Evolutionary conservation across 2,888 invertebrate species (phyloP).

Genomic region (Leucozona laternaria): DNA sequence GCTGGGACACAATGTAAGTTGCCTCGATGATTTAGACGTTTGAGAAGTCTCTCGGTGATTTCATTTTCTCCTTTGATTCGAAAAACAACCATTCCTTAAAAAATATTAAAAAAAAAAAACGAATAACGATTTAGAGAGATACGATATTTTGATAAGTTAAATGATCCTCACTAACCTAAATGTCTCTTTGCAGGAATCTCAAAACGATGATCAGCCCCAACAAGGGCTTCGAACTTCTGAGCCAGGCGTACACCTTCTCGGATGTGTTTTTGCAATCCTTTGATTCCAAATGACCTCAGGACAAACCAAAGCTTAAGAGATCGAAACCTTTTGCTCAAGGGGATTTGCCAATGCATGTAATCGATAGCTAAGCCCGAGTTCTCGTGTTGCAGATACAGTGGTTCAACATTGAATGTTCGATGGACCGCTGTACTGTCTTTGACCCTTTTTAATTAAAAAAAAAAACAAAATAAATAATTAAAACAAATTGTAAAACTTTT

Average conservation of each 20-base stretch:
- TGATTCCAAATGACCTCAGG: slow-evolving; percentile 95
- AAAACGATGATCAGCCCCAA: slow-evolving; percentile 92
- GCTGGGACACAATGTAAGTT: slow-evolving; percentile 97
- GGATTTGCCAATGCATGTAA: slow-evolving; percentile 99
- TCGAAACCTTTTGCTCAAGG: slow-evolving; percentile 95
- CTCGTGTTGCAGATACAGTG: slow-evolving; percentile 98
- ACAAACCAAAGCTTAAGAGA: slow-evolving; percentile 98
- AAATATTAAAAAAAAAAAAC: slow-evolving; percentile 46
- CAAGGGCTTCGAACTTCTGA: slow-evolving; percentile 94
- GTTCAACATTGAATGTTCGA: slow-evolving; percentile 98
- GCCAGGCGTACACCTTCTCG: slow-evolving; percentile 95
- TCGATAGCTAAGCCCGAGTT: slow-evolving; percentile 98
- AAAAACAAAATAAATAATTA: background rate
- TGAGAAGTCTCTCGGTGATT: slow-evolving; percentile 94
- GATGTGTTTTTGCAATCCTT: slow-evolving; percentile 96
- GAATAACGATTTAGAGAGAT: background rate
- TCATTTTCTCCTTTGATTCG: slow-evolving; percentile 93
- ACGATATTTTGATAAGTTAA: background rate
- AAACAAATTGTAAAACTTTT: too few species aligned
- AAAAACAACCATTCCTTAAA: slow-evolving; percentile 93
- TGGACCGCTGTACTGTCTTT: slow-evolving; percentile 96
- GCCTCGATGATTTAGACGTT: slow-evolving; percentile 93
- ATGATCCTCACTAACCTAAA: slow-evolving; percentile 83
- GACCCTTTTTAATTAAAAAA: slow-evolving; percentile 88
- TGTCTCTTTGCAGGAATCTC: slow-evolving; percentile 95